Evolutionary conservation across 1,140 invertebrate species (phyloP), one percentile per base, ranked within the genome.

Genomic region (Pararge aegeria): DNA sequence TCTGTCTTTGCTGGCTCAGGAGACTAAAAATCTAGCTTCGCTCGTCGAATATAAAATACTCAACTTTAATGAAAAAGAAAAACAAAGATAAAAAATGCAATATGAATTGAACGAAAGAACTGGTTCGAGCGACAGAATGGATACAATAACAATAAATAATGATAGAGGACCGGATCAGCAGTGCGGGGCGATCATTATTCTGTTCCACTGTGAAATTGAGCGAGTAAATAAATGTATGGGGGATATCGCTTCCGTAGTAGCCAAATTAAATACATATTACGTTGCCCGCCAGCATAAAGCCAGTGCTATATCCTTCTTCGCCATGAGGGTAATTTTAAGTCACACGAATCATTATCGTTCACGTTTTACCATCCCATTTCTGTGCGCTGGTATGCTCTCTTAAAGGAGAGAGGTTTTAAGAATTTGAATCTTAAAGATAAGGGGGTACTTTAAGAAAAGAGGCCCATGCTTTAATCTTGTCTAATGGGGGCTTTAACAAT

Each of bases 121-220:
- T 68, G 69, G 54, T 61, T 57, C 50, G 64, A 38, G 30, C 51
- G 60, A 66, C 20, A 15, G 69, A 73, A 78, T 74, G 66, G 68
- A 67, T 70, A 70, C 79, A 70, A 80, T 83, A 81, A 81, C 74
- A 72, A 79, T 84, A 82, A 84, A 82, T 82, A 81, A 84, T 81
- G 76, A 82, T 75, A 53, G 54, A 50, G 37, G 52, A 65, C 55
- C 53, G 55, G 60, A 59, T 68, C 63, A 55, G 61, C 42, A 42
- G n/a, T 38, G 49, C 29, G 52, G 61, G 40, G 6, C 49, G 49
- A 30, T 52, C 65, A 30, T 64, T 67, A 57, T 48, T 56, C 49
- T 73, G 58, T 63, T 56, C 38, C 15, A 63, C 40, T 16, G 27
- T 56, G 61, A 56, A 56, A 63, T 56, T 56, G 49, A 63, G 20